Evolutionary conservation across 2,113 vertebrate genomes (phyloP).

Genomic region (Phrynocephalus versicolor): DNA sequence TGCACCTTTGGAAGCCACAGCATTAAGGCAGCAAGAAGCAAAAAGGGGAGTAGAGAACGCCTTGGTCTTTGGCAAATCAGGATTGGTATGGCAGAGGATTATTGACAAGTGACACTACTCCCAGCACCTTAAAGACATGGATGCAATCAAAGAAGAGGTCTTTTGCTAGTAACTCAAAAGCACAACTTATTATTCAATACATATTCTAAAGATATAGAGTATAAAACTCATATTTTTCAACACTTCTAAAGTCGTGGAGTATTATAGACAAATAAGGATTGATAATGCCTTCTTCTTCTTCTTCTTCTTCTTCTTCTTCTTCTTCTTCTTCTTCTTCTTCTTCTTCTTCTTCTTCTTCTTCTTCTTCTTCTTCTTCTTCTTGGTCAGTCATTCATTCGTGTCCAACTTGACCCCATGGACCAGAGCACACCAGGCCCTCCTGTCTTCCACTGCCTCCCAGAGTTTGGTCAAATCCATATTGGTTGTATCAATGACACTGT

Average conservation of each 20-base stretch:
- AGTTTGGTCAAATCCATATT: too few relatives aligned
- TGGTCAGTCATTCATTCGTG: too few relatives aligned
- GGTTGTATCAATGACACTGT: too few relatives aligned
- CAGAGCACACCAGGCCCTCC: too few relatives aligned
- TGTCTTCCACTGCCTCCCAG: too few relatives aligned
- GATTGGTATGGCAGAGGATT: background rate
- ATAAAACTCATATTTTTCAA: background rate
- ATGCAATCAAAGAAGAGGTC: background rate
- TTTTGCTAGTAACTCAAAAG: background rate
- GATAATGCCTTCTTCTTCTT: background rate
- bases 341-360: too few relatives aligned
- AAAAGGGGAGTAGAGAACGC: background rate
- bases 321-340: too few relatives aligned
- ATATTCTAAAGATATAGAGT: too few relatives aligned
- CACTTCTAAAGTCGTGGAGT: background rate
- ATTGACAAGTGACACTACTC: background rate
- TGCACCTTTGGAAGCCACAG: background rate
- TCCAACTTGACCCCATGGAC: too few relatives aligned
- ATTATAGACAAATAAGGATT: background rate
- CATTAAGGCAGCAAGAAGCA: background rate
- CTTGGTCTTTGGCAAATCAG: background rate
- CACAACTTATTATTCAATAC: too few relatives aligned
- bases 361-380: too few relatives aligned
- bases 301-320: too few relatives aligned
- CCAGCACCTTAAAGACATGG: background rate